These are phyloP conservation scores for Orchesellides sinensis DNA, from an alignment of 2,888 invertebrate genomes.

Conservation along the genomic window DNA sequence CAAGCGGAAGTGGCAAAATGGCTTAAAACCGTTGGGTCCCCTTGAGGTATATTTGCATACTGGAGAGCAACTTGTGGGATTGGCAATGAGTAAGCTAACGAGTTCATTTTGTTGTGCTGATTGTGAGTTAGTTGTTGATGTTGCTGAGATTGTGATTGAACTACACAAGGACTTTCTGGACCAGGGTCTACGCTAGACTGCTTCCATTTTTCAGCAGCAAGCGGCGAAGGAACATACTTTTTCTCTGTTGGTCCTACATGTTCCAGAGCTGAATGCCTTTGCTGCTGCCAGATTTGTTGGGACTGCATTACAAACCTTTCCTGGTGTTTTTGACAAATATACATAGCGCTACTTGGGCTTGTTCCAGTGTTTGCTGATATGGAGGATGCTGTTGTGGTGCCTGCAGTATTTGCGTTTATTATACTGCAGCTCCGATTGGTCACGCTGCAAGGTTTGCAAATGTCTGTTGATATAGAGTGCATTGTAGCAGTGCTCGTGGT, in stretches of 20 bases:
- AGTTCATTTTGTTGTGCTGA: constrained; percentile 44
- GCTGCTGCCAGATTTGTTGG: constrained; percentile 36
- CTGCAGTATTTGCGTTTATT: background rate
- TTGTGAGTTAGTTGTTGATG: constrained; percentile 32
- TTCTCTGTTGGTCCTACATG: constrained; percentile 23
- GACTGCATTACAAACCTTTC: constrained; percentile 18
- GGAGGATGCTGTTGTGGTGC: background rate
- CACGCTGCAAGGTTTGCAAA: constrained; percentile 3
- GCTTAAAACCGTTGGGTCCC: background rate
- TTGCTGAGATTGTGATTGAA: constrained; percentile 9
- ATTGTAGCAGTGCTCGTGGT: constrained; percentile 15
- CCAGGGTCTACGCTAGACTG: constrained; percentile 10
- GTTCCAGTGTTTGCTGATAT: background rate
- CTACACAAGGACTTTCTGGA: constrained; percentile 25
- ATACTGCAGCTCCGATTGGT: background rate
- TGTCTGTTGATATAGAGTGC: constrained; percentile 10
- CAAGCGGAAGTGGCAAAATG: background rate
- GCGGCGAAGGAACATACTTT: constrained; percentile 61
- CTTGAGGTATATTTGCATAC: constrained; percentile 53
- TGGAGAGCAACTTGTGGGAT: constrained; percentile 67
- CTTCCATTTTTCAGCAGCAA: constrained; percentile 53
- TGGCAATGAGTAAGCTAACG: constrained; percentile 62
- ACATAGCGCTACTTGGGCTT: constrained; percentile 41
- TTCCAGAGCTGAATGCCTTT: background rate
- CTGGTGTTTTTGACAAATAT: constrained; percentile 61